Conservation (phyloP, 2,888 invertebrate genomes). For the Parnassius apollo region DNA sequence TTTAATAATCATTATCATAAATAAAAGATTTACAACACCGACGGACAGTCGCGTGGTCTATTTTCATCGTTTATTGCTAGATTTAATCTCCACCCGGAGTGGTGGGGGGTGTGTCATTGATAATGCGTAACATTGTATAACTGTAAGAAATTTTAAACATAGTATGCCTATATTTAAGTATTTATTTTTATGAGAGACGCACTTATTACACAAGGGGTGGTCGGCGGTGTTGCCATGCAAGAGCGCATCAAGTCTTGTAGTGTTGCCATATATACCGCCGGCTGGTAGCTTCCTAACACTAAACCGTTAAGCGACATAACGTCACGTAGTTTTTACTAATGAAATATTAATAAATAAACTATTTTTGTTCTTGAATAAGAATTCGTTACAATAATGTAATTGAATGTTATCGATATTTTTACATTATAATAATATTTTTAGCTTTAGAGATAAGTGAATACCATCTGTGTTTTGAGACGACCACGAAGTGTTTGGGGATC, state of each 20-base stretch:
- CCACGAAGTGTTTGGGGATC: conserved; percentile 67
- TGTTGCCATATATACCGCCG: conserved; percentile 60
- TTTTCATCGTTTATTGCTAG: conserved; percentile 45
- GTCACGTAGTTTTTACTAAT: conserved; percentile 75
- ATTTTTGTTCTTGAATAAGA: conserved; percentile 75
- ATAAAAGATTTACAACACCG: conserved; percentile 26
- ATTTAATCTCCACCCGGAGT: conserved; percentile 40
- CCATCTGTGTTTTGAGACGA: conserved; percentile 65
- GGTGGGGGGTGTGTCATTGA: conserved; percentile 66
- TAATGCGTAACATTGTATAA: conserved; percentile 64
- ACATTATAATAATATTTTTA: conserved; percentile 62
- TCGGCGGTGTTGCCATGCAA: conserved; percentile 51
- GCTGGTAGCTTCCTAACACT: conserved; percentile 65
- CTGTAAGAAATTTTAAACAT: conserved; percentile 67
- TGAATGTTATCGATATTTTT: conserved; percentile 75
- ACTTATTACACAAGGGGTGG: conserved; percentile 51
- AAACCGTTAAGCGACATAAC: conserved; percentile 53
- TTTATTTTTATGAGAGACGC: conserved; percentile 69
- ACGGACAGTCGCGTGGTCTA: conserved; percentile 12
- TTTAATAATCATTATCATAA: conserved; percentile 35
- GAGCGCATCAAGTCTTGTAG: conserved; percentile 38
- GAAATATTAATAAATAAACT: conserved; percentile 56
- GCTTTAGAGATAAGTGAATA: conserved; percentile 56
- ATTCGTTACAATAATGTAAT: conserved; percentile 66
- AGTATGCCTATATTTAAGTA: conserved; percentile 73